phyloP scores from a whole-genome alignment of 2,797 vertebrate genomes.

The Cynopterus sphinx region DNA sequence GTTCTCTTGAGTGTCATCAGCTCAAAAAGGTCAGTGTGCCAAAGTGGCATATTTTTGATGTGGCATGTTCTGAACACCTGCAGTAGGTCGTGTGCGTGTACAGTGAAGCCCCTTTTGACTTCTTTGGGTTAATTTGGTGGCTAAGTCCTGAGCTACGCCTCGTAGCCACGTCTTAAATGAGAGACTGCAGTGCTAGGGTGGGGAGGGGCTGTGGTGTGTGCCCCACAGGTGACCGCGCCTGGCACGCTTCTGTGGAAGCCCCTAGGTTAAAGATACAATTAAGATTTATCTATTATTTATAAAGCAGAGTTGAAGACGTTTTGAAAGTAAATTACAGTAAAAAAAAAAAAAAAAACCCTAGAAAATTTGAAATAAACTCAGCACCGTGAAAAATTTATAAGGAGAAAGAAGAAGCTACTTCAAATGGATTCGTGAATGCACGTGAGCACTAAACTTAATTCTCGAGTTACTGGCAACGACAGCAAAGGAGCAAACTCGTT shows the following conservation, averaged over 20 bases:
- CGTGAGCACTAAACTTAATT: not conserved
- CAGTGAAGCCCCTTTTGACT: not conserved
- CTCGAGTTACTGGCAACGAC: not conserved
- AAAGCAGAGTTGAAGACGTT: not conserved
- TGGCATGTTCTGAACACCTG: not conserved
- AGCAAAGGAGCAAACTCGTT: not conserved
- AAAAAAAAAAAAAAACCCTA: not conserved
- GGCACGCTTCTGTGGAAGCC: not conserved
- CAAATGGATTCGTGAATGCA: not conserved
- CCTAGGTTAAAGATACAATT: not conserved
- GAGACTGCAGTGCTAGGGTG: not conserved
- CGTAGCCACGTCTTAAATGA: not conserved
- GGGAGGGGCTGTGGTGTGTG: not conserved
- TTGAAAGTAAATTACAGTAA: not conserved
- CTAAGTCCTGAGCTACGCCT: not conserved
- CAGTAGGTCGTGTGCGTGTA: not conserved
- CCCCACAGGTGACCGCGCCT: not conserved
- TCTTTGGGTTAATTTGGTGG: not conserved
- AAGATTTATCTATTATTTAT: constrained; percentile 15
- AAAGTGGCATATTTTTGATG: not conserved
- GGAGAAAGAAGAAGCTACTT: not conserved
- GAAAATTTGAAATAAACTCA: not conserved
- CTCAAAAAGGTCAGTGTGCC: not conserved
- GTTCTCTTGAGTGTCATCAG: not conserved
- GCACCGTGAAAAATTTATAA: not conserved